Base-by-base conservation (phyloP, 1,140 invertebrate species). In the Physella acuta region DNA sequence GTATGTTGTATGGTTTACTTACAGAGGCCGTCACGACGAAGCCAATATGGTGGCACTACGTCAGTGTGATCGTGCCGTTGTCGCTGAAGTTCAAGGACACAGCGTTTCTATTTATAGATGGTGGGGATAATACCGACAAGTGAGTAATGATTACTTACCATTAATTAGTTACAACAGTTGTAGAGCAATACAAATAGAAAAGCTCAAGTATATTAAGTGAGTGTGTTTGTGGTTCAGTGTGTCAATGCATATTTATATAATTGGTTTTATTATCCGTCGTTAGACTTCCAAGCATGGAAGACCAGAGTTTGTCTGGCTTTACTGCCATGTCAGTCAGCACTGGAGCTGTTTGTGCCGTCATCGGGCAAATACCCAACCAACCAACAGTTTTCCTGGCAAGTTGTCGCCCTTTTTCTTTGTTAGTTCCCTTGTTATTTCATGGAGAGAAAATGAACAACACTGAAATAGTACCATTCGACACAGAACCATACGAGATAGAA, bases 41-140 rank as follows among this genome's bases (percentile, higher is more conserved):
- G 33, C 78, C 81, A 11, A 70, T 81, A 20, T 82, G 81, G 81
- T 82, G 78, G 78, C 81, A 82, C 63, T 79, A 78, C 69, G 52
- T 82, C 55, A 71, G 63, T 1, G 68, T 82, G 1, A 76, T 75
- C 1, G 71, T 82, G 11, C 81, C 81, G 1, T 75, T 81, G 56
- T 73, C 75, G n/a, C 56, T 81, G 1, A 65, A 39, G 1, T 56
- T 75, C 36, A 63, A 67, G 2, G 71, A 79, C 31, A 70, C 78
- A 14, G 78, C 73, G 4, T 75, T 78, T 31, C 70, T 81, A 30
- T 75, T 79, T 55, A 81, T 82, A 44, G 39, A 44, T 44, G 39
- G 39, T 20, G 39, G 39, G 8, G 39, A 44, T 20, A 44, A 44
- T 44, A 20, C 8, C 39, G 20, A 44, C 39, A 44, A 44, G 39